Base-by-base conservation (phyloP, 2,113 vertebrate species). In the Tautogolabrus adspersus region DNA sequence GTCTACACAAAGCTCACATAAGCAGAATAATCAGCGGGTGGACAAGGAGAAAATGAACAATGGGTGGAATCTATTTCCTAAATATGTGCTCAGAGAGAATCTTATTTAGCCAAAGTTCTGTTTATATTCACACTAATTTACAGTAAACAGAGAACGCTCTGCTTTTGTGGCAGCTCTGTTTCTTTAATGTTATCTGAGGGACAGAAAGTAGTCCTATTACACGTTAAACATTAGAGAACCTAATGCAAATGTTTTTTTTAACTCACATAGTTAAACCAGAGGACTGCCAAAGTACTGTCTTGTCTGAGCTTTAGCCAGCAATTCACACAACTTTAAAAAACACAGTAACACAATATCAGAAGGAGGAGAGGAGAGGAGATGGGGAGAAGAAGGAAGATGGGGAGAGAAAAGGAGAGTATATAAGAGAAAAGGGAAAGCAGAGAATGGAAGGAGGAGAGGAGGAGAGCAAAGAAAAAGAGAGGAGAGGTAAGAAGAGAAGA, bases 41-140 rank as follows among this genome's bases (percentile, higher is more conserved):
- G 63, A 82, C 55, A 83, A 87, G 79, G 65, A 83, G 62, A 76
- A 82, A 80, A 82, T 85, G 60, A 79, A 87, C 78, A 86, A 81
- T 55, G 73, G 74, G 60, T 59, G 61, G 75, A 87, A 85, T 83
- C 51, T 73, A 84, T 87, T 86, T 21, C 66, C 38, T 58, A 62
- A 79, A 52, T 66, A 68, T 66, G 56, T 62, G 18, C 68, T 83
- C 55, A 76, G 54, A 83, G 66, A 62, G 26, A 72, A 86, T 82
- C 51, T 66, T 72, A 85, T 85, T 75, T 58, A 79, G 66, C 44
- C 74, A 72, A 68, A 55, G 71, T 66, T 42, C 38, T 77, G 56
- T 68, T 34, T 34, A 83, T 69, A 77, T 21, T 71, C 57, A 73
- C 61, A 71, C 10, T 60, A 67, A 70, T 87, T 86, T 74, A 68